phyloP scores from a whole-genome alignment of 2,797 vertebrate genomes.

The Chromobotia macracanthus region DNA sequence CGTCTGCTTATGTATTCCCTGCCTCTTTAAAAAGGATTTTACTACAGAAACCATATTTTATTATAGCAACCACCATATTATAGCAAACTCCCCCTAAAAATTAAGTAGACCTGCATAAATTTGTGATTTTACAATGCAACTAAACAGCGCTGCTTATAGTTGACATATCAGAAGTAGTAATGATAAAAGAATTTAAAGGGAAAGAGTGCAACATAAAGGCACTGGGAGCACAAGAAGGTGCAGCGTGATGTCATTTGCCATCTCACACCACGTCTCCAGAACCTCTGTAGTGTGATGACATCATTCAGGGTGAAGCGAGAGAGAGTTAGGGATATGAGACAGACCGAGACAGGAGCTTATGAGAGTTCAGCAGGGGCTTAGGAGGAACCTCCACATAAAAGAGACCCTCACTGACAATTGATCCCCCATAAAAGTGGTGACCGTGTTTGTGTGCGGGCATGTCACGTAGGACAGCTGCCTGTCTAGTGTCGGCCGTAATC shows the following conservation, averaged over 20 bases:
- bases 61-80: too few species aligned
- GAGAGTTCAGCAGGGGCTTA: constrained; percentile 76
- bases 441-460: constrained; percentile 61
- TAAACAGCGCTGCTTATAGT: background rate
- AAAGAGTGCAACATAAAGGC: background rate
- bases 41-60: too few species aligned
- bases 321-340: constrained; percentile 51
- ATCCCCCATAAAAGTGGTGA: constrained; percentile 80
- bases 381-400: constrained; percentile 78
- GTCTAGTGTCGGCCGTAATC: constrained; percentile 72
- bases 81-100: too few species aligned
- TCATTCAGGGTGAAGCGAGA: constrained; percentile 19
- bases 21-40: too few species aligned
- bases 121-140: too few species aligned
- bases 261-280: background rate
- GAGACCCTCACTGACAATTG: constrained; percentile 76
- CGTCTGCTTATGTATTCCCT: too few species aligned
- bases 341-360: constrained; percentile 75
- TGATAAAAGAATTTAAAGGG: too few species aligned
- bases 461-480: constrained; percentile 77
- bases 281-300: constrained; percentile 1
- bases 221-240: background rate
- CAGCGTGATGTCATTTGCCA: background rate
- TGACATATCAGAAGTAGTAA: too few species aligned
- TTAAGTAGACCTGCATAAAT: too few species aligned